These are phyloP conservation scores for Columba janthina DNA, from an alignment of 2,113 vertebrate species.

Conservation along the genomic window DNA sequence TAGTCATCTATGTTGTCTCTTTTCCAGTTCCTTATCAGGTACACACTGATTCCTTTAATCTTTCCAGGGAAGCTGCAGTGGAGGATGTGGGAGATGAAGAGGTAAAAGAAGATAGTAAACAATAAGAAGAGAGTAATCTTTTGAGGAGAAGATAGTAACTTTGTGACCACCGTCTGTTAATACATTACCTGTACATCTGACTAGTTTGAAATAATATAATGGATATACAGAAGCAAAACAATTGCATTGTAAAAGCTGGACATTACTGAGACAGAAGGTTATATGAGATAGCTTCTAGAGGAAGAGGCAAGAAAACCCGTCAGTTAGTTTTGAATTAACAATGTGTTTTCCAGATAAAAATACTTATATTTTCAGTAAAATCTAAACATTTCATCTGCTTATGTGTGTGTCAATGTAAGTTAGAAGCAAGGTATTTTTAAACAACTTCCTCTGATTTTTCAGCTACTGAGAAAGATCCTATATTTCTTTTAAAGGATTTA, in stretches of 20 bases:
- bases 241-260: neutral
- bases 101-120: neutral
- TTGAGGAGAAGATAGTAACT: neutral
- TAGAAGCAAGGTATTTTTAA: neutral
- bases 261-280: neutral
- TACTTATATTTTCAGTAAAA: neutral
- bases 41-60: neutral
- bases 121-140: neutral
- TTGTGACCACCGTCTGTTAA: neutral
- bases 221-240: neutral
- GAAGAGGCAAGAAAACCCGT: neutral
- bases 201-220: neutral
- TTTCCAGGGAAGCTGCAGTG: neutral
- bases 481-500: neutral
- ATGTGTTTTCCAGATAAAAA: neutral
- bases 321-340: neutral
- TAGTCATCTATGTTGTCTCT: neutral
- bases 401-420: neutral
- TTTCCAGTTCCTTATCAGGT: neutral
- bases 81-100: neutral
- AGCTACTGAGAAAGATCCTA: neutral
- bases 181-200: neutral
- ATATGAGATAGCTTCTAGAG: neutral
- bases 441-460: neutral
- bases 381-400: neutral